Evolutionary conservation across 92 coral and sea anemone species (phyloP), one percentile per base, ranked within the genome.

Genomic region (Nematostella vectensis): DNA sequence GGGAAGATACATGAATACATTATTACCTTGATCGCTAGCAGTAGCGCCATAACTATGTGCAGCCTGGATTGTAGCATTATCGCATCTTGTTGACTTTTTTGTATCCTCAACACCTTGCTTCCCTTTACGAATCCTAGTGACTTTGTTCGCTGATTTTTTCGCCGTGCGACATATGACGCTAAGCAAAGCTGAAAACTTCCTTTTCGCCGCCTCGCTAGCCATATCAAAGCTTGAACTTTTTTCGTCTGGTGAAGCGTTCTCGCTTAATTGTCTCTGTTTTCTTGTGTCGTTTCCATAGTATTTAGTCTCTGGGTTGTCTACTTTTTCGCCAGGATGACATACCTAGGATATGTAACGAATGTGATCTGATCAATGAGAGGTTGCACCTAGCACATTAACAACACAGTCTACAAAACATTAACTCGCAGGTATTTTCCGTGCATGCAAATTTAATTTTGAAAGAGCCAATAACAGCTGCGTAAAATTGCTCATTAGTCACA

Each of bases 91-190:
- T 23, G 62, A 24, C 11, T 55, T 66, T 25, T 45, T 66, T 9
- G 62, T 53, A 18, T 66, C 72, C 11, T 66, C 72, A 15, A 54
- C 69, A 0, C 42, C 64, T 49, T 70, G 71, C 22, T 69, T 74
- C 44, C 68, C 68, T 65, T 74, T 71, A 20, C 95, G 67, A 42
- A 85, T 85, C 60, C 69, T 80, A 23, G 88, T 80, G 26, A 85
- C 79, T 51, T 56, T 85, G 48, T 76, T 85, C 11, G 79, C 95
- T 17, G 95, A 85, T 39, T 75, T 75, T 30, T 80, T 85, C 3
- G 95, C 95, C 22, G 95, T 85, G 28, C 88, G 78, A 55, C 88
- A 85, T 21, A 85, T 85, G 3, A 85, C 77, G 0, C 88, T 71
- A 9, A 85, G 43, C 19, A 85, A 74, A 15, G 84, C 31, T 8